Evolutionary conservation across 2,113 vertebrate genomes (phyloP).

Genomic region (Scytalopus superciliaris): DNA sequence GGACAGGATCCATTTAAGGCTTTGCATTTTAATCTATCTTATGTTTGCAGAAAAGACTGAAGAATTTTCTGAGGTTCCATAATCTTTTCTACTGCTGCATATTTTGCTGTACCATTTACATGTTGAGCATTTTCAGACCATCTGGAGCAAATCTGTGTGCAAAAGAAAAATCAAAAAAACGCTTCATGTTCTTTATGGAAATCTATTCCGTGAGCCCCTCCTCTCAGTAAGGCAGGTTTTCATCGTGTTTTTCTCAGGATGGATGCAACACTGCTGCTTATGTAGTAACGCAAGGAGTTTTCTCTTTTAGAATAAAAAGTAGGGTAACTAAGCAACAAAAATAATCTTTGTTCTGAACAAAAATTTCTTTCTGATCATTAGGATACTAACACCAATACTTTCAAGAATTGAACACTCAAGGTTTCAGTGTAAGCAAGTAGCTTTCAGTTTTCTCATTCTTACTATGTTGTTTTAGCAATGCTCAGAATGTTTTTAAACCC

Average conservation of each 20-base stretch:
- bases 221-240: background rate
- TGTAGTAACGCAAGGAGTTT: slow-evolving; percentile 22
- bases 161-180: background rate
- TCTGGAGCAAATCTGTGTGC: slow-evolving; percentile 25
- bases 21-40: background rate
- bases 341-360: background rate
- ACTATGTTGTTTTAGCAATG: background rate
- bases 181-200: background rate
- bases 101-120: background rate
- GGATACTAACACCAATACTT: background rate
- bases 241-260: background rate
- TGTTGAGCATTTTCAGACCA: background rate
- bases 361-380: background rate
- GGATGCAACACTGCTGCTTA: slow-evolving; percentile 18
- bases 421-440: background rate
- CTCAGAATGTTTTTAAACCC: background rate
- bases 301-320: background rate
- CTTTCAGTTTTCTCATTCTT: background rate
- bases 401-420: background rate
- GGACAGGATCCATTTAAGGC: background rate
- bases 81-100: background rate
- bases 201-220: background rate
- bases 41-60: background rate
- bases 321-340: slow-evolving; percentile 56
- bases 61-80: background rate